phyloP scores from a whole-genome alignment of 2,113 vertebrate species.

The Chloebia gouldiae region DNA sequence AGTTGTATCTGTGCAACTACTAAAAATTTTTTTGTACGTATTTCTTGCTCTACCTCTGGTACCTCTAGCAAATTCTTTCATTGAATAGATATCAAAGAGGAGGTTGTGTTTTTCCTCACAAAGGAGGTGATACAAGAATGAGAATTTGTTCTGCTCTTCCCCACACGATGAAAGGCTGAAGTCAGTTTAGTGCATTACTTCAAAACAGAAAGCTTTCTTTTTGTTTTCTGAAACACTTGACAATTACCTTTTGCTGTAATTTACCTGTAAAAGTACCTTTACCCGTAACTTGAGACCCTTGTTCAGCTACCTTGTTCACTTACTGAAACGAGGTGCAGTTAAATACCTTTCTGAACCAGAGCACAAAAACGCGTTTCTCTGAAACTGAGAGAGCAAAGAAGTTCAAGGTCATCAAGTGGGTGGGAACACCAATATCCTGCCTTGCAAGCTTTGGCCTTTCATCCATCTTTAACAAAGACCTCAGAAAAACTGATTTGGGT shows the following conservation, averaged over 20 bases:
- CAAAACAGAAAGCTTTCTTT: slow-evolving; percentile 20
- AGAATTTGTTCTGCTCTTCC: slow-evolving; percentile 1
- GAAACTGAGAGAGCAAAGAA: neutral
- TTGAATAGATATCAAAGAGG: neutral
- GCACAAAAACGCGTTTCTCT: neutral
- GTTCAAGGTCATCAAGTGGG: neutral
- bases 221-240: slow-evolving; percentile 21
- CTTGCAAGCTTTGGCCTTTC: neutral
- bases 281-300: slow-evolving; percentile 6
- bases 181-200: neutral
- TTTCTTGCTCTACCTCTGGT: neutral
- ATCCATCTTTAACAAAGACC: neutral
- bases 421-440: neutral
- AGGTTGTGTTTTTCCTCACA: neutral
- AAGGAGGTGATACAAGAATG: neutral
- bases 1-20: neutral
- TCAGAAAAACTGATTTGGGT: neutral
- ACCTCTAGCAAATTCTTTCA: neutral
- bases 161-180: neutral
- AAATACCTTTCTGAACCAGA: slow-evolving; percentile 4
- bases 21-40: neutral
- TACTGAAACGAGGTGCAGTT: neutral
- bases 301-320: neutral
- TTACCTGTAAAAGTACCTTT: slow-evolving; percentile 32
- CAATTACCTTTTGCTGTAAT: slow-evolving; percentile 32